These are phyloP conservation scores for Dorcus hopei DNA, from an alignment of 2,888 invertebrate species.

Conservation along the genomic window DNA sequence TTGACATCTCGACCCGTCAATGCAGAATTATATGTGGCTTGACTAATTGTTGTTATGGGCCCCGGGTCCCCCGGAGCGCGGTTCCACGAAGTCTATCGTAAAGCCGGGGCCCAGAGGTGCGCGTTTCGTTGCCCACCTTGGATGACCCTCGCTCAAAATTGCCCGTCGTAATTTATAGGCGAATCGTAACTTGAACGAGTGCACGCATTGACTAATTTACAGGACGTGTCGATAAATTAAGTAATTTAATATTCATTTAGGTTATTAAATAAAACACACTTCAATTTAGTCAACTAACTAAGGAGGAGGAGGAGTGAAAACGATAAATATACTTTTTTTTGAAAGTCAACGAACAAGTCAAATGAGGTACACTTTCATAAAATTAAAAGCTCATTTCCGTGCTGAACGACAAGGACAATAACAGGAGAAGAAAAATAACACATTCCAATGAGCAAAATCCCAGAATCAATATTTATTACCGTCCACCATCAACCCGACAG, in stretches of 20 bases:
- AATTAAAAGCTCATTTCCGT: too few relatives aligned
- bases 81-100: conserved; percentile 48
- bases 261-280: too few relatives aligned
- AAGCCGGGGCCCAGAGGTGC: conserved; percentile 21
- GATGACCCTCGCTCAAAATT: conserved; percentile 10
- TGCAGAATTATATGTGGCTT: conserved; percentile 41
- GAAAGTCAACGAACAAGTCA: too few relatives aligned
- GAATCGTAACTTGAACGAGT: neutral
- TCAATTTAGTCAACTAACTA: too few relatives aligned
- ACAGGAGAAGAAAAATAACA: neutral
- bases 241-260: too few relatives aligned
- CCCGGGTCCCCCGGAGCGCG: conserved; percentile 37
- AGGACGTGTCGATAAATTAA: too few relatives aligned
- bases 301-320: too few relatives aligned
- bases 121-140: conserved; percentile 8
- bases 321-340: too few relatives aligned
- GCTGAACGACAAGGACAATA: too few relatives aligned
- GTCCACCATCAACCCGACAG: conserved; percentile 23
- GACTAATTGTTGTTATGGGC: conserved; percentile 42
- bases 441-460: conserved; percentile 13
- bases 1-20: conserved; percentile 42
- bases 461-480: conserved; percentile 33
- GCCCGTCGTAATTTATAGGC: conserved; percentile 12
- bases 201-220: too few relatives aligned
- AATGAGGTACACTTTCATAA: too few relatives aligned